Evolutionary conservation across 2,113 vertebrate genomes (phyloP).

Genomic region (Antechinus flavipes): DNA sequence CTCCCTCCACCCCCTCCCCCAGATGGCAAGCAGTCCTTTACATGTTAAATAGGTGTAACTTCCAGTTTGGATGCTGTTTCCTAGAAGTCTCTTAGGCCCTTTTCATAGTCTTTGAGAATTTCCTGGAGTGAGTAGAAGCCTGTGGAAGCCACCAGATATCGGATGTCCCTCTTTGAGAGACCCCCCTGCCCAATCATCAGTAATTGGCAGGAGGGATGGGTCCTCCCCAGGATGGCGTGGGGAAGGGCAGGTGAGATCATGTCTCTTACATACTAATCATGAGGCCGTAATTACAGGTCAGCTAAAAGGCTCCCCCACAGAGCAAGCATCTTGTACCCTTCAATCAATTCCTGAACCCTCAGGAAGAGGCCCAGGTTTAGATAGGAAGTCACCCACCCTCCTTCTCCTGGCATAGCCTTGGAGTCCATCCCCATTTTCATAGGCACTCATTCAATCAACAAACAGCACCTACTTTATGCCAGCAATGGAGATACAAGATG

Average conservation of each 20-base stretch:
- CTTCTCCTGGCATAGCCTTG: neutral
- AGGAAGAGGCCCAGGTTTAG: neutral
- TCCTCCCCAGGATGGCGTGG: neutral
- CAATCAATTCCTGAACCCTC: neutral
- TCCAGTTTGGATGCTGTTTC: neutral
- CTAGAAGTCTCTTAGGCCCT: neutral
- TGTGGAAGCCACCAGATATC: too few species aligned
- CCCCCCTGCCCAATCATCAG: neutral
- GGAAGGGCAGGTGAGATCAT: neutral
- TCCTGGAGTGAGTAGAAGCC: neutral
- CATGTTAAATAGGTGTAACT: too few species aligned
- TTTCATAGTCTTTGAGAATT: neutral
- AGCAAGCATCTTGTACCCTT: neutral
- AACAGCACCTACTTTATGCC: neutral
- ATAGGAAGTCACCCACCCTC: neutral
- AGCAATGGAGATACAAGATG: too few species aligned
- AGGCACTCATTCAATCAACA: neutral
- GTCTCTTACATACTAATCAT: neutral
- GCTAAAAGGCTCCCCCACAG: neutral
- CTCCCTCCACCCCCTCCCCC: too few species aligned
- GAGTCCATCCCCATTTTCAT: neutral
- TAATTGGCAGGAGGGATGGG: neutral
- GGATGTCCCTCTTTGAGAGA: neutral
- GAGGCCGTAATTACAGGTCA: neutral
- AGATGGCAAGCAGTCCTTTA: too few species aligned